A percentile compares a stretch with the other conserved stretches of the same genome.
These are phyloP conservation scores for Xenopus petersii DNA, from an alignment of 2,797 vertebrate genomes.

Conservation along the genomic window DNA sequence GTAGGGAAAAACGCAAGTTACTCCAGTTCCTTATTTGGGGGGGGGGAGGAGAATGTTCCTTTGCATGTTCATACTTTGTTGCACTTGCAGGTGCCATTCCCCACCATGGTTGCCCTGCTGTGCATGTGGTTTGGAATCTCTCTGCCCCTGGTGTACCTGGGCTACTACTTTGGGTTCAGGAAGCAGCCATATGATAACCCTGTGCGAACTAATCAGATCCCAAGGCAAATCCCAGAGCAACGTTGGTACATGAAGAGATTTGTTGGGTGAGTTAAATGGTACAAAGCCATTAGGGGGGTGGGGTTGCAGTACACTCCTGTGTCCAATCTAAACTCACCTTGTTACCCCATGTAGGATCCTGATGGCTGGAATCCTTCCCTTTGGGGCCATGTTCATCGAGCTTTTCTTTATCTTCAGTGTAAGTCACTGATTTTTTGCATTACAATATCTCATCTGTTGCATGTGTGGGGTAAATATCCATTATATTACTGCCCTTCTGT, in stretches of 20 bases:
- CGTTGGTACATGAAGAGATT: slow-evolving; percentile 99
- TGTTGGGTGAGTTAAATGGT: slow-evolving; percentile 81
- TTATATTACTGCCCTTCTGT: too few species aligned
- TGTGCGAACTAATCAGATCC: slow-evolving; percentile 96
- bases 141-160: slow-evolving; percentile 92
- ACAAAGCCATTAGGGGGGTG: too few species aligned
- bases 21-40: too few species aligned
- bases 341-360: slow-evolving; percentile 75
- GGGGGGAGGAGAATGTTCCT: too few species aligned
- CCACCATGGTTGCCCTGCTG: slow-evolving; percentile 93
- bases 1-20: too few species aligned
- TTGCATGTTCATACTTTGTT: background rate
- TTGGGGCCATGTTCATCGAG: slow-evolving; percentile 98
- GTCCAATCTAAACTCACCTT: background rate
- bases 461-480: too few species aligned
- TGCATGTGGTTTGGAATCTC: slow-evolving; percentile 99
- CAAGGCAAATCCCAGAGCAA: slow-evolving; percentile 95
- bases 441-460: too few species aligned
- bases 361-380: slow-evolving; percentile 96
- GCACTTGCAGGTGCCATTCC: slow-evolving; percentile 85
- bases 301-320: too few species aligned
- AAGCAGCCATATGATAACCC: slow-evolving; percentile 98
- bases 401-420: slow-evolving; percentile 99
- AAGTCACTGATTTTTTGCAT: slow-evolving; percentile 56
- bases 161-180: slow-evolving; percentile 97